Base-by-base conservation (phyloP, 2,113 vertebrate genomes). In the Nycticorax nycticorax region DNA sequence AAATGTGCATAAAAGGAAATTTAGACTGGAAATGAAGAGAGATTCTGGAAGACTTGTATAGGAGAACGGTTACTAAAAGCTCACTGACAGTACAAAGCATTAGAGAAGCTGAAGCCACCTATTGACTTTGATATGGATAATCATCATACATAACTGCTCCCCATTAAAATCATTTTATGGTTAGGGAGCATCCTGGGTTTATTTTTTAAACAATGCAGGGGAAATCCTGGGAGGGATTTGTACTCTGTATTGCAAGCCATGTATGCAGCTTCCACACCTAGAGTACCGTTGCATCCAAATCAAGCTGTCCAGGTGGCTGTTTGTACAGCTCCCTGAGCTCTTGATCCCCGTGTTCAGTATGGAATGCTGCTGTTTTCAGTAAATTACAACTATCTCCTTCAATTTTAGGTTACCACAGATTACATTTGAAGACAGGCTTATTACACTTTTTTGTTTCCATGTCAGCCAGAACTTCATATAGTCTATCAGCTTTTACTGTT, bases 381-480 rank as follows among this genome's bases (percentile, higher is more conserved):
- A 55, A 60, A 67, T 55, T 41, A 72, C 28, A 53, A 18, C 6
- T 56, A 33, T 14, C 27, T 59, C 23, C 52, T 53, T 63, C 62
- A 28, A 16, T 45, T 50, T 52, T 22, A 45, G 8, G 9, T 35
- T 56, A 27, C 18, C 41, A 75, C 14, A 57, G 47, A 30, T 45
- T 47, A 69, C 7, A 15, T 69, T 39, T 41, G 67, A 24, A 26
- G 27, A 50, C 17, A 80, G 12, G 20, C n/a, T 10, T 19, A 63
- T n/a, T 18, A 30, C 10, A 2, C 12, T 56, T 30, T 56, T 12
- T 75, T 57, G 16, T 56, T 26, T 96, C 95, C 24, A 97, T 94
- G 88, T 99, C 98, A 45, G 97, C 96, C 89, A 99, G 93, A 96
- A 99, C 98, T 89, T 98, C 98, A 87, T 99, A 98, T 56, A 98